Evolutionary conservation across 2,113 vertebrate species (phyloP), one percentile per base, ranked within the genome.

Genomic region (Periophthalmus modestus): DNA sequence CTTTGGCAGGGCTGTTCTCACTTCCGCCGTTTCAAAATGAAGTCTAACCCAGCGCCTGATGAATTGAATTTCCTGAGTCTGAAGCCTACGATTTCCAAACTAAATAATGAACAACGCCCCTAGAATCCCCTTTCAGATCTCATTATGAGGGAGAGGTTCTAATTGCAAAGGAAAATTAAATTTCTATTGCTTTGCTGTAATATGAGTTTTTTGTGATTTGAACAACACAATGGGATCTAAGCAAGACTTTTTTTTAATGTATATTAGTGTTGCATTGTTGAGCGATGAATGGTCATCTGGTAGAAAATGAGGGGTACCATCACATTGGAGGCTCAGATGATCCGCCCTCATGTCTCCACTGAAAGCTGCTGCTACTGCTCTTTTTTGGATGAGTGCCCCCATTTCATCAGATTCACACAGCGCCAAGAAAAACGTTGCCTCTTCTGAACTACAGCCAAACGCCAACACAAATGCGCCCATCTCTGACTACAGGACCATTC

Each of bases 31-130:
- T 85, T 86, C 71, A n/a, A 82, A 94, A 93, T 92, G 82, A 92
- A 92, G 91, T 91, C 89, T 83, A 62, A 87, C 63, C 74, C 77
- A 77, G 80, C 62, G 77, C 82, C 87, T 90, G 86, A 90, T 89
- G 82, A 89, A 93, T 92, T 91, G 76, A 90, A 91, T 93, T 91
- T 92, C 87, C 89, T 89, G 76, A 80, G 80, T 86, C 80, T 88
- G 88, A 89, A 89, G 82, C 80, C 81, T 83, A 81, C 75, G 77
- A 88, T 91, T 85, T 65, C 85, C 79, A 87, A 83, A 83, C 82
- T 85, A 89, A 92, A 88, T 91, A 91, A 93, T 90, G 88, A 93
- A 85, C 78, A 88, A 88, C 82, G 85, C 90, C 92, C 76, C 77
- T 89, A 91, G 90, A 92, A 85, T 87, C 79, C 76, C 79, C 83